Percentiles rank a stretch among this genome's conserved stretches.
Evolutionary conservation across 2,113 vertebrate species (phyloP).

Genomic region (Chunga burmeisteri): DNA sequence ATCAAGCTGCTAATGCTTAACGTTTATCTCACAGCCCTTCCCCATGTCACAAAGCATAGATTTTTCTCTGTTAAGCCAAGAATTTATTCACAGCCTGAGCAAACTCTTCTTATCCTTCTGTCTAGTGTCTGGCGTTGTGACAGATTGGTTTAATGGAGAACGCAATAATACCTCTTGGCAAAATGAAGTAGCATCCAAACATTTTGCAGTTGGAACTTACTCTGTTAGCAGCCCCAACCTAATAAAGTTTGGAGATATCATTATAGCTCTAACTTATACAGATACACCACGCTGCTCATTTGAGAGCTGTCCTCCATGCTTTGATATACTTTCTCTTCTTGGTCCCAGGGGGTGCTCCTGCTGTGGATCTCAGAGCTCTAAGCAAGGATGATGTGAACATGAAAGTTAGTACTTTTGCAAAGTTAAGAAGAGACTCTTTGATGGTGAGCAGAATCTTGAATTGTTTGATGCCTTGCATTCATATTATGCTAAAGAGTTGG

Average conservation of each 20-base stretch:
- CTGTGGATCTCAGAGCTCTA: conserved; percentile 45
- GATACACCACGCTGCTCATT: not conserved
- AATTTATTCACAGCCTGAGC: not conserved
- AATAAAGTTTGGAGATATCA: not conserved
- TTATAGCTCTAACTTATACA: not conserved
- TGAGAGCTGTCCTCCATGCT: not conserved
- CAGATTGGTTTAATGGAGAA: not conserved
- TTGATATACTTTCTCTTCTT: not conserved
- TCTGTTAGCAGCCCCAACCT: not conserved
- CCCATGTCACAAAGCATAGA: not conserved
- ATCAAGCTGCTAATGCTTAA: not conserved
- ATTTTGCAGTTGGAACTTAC: not conserved
- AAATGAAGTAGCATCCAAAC: not conserved
- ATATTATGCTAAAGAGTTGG: rapidly evolving
- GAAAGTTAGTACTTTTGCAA: conserved; percentile 44
- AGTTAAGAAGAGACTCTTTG: conserved; percentile 16
- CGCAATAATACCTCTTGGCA: not conserved
- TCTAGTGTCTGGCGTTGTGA: not conserved
- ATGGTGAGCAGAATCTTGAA: conserved; percentile 35
- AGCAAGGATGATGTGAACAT: conserved; percentile 30
- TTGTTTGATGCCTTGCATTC: rapidly evolving
- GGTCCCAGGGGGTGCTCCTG: conserved; percentile 57
- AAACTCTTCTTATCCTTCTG: not conserved
- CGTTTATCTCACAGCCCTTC: not conserved
- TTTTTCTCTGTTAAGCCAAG: not conserved